Evolutionary conservation across 1,140 invertebrate genomes (phyloP).

Genomic region (Pogonomyrmex barbatus): DNA sequence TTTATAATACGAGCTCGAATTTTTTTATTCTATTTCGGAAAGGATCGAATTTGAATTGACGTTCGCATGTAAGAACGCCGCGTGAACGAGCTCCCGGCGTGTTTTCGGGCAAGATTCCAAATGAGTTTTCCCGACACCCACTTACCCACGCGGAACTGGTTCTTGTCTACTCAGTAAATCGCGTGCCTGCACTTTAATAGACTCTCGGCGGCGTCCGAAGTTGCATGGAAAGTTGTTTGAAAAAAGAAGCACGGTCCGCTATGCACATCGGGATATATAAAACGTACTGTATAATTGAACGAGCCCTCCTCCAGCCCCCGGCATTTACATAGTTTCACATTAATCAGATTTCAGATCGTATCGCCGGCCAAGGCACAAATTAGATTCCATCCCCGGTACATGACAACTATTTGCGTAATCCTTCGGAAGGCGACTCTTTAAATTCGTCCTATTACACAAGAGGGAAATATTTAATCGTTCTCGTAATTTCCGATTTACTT

Average conservation of each 20-base stretch:
- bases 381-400: slow-evolving; percentile 46
- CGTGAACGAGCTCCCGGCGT: neutral
- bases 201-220: slow-evolving; percentile 57
- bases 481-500: neutral
- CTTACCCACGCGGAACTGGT: slow-evolving; percentile 69
- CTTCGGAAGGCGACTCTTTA: slow-evolving; percentile 19
- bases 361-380: slow-evolving; percentile 55
- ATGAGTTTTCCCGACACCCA: slow-evolving; percentile 66
- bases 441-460: slow-evolving; percentile 18
- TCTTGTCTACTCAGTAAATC: slow-evolving; percentile 69
- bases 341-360: slow-evolving; percentile 72
- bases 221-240: slow-evolving; percentile 73
- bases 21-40: slow-evolving; percentile 9
- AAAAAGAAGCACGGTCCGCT: slow-evolving; percentile 64
- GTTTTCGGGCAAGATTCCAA: slow-evolving; percentile 71
- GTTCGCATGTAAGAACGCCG: slow-evolving; percentile 17
- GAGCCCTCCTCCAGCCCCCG: slow-evolving; percentile 16
- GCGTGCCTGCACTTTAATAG: slow-evolving; percentile 73
- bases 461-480: neutral
- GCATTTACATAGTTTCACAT: slow-evolving; percentile 71
- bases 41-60: slow-evolving; percentile 13
- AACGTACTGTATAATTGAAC: slow-evolving; percentile 66
- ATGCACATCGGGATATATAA: slow-evolving; percentile 29
- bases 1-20: neutral
- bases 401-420: slow-evolving; percentile 61